Percentiles rank a stretch among this genome's conserved stretches.
Evolutionary conservation across 1,140 invertebrate genomes (phyloP).

Genomic region (Augochlora pura): DNA sequence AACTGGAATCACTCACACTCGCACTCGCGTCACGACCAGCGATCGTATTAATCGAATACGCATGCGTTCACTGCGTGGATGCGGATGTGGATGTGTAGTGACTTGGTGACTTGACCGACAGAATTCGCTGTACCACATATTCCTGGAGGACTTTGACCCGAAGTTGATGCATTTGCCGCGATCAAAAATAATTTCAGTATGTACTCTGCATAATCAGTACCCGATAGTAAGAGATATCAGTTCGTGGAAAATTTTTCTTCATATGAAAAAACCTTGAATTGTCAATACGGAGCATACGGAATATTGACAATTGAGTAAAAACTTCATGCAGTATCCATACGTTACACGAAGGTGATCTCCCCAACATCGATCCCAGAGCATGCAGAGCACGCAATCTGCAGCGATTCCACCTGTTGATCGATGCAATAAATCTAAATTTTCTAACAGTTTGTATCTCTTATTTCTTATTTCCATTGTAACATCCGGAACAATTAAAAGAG

Average conservation of each 20-base stretch:
- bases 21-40: no score
- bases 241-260: background rate
- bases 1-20: background rate
- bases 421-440: no score
- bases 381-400: no score
- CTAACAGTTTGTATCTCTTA: no score
- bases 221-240: background rate
- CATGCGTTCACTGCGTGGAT: conserved; percentile 43
- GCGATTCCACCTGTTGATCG: no score
- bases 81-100: background rate
- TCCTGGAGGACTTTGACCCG: conserved; percentile 48
- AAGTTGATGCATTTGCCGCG: background rate
- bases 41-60: background rate
- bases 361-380: no score
- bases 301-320: no score
- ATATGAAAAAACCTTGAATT: background rate
- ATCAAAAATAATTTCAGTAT: background rate
- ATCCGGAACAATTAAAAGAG: no score
- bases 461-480: no score
- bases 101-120: conserved; percentile 5
- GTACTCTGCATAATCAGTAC: background rate
- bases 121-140: background rate
- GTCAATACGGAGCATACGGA: background rate
- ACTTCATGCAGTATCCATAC: no score
- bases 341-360: no score